Evolutionary conservation across 2,797 vertebrate genomes (phyloP), one percentile per base, ranked within the genome.

Genomic region (Propithecus perrieri): DNA sequence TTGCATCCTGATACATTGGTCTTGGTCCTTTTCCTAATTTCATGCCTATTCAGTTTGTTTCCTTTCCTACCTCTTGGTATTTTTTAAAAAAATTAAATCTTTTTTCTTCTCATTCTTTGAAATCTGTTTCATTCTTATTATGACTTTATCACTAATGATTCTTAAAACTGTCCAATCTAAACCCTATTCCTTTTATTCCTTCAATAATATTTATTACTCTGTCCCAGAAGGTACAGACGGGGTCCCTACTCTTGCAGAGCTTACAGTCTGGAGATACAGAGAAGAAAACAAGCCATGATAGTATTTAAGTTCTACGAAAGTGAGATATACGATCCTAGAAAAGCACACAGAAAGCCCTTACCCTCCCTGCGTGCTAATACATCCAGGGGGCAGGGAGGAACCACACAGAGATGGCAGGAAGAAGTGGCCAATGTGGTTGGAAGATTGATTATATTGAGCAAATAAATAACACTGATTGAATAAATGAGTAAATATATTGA

Each of bases 41-140:
- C 18, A 69, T 86, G 76, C 10, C 65, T 86, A 9, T 74, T 86
- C 38, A 57, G 11, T 72, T 71, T 87, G 5, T 88, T 87, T 65
- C 20, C 50, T 88, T 95, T 80, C n/a, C 48, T 84, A 46, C 14
- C 4, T 85, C 17, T 85, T 76, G 13, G 12, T 81, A 76, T 59
- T 93, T 93, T 38, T 38, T 87, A 26, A 72, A 84, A 95, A 50
- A 94, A 94, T 50, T 95, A 14, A 57, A n/a, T 96, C 30, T 81
- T 89, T 84, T 65, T 53, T 20, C 30, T 91, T 71, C 15, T 67
- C 26, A 35, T 18, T 90, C n/a, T 89, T 84, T 93, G 65, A 79
- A 71, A 4, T 93, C 41, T 53, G 5, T 43, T 93, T 65, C 38
- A 71, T 91, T 50, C 13, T 79, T 85, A 69, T 18, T 85, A 69